Evolutionary conservation across 2,797 vertebrate species (phyloP), one percentile per base, ranked within the genome.

Genomic region (Buceros bicornis): DNA sequence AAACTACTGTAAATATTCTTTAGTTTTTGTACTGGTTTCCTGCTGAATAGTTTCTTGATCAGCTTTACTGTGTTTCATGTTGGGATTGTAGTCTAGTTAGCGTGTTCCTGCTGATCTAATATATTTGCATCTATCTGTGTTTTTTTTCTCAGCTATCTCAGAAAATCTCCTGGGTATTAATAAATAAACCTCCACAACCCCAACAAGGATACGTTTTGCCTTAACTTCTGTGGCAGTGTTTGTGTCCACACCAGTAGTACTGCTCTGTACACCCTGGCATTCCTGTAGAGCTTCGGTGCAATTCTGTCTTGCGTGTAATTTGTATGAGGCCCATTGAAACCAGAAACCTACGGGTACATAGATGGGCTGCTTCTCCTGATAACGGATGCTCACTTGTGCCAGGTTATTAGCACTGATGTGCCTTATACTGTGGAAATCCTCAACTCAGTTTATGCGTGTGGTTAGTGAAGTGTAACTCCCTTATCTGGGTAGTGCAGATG

Each of bases 401-500:
- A 94, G 69, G 72, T 79, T 96, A 60, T 94, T 96, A 90, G 43
- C 43, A 56, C 6, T 69, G 47, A 58, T 24, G 18, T 79, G 58
- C 56, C 28, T 80, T 81, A 16, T 19, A 12, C 40, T 66, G 54
- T 94, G 73, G 77, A 95, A 93, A 88, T 82, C 51, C 60, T 91
- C 70, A 88, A 2, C 56, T 81, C 65, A 86, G 2, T 82, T 94
- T 89, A 43, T 62, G 45, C 22, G 10, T 76, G 53, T 64, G 69
- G 37, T 67, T 91, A 57, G 82, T 57, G 85, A 88, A 84, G 77
- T 76, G 48, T 43, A 76, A 26, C 87, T 91, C n/a, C n/a, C 76
- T 95, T 96, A 96, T 95, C 96, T 84, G 91, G 42, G 58, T 31
- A 82, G 73, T 67, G 45, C 95, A 95, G 93, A 77, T 87, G 76